Evolutionary conservation across 2,113 vertebrate species (phyloP).

Genomic region (Scolopax mira): DNA sequence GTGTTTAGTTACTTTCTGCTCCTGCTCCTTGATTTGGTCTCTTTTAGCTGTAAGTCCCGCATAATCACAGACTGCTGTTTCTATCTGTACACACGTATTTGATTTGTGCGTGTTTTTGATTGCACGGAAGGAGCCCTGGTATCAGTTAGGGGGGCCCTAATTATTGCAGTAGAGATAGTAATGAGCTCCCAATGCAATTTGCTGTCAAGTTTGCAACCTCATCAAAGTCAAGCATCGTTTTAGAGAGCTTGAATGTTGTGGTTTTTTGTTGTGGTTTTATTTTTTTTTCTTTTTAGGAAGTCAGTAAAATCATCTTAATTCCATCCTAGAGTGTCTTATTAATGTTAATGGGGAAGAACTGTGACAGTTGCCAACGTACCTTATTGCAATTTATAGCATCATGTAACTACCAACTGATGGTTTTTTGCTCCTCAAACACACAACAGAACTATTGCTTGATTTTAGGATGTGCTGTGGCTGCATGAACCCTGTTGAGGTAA

Average conservation of each 20-base stretch:
- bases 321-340: background rate
- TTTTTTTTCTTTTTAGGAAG: background rate
- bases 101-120: background rate
- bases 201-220: background rate
- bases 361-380: background rate
- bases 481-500: background rate
- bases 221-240: background rate
- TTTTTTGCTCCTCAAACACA: background rate
- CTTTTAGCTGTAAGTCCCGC: background rate
- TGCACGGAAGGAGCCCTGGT: background rate
- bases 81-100: fast-evolving
- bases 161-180: background rate
- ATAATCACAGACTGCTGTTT: background rate
- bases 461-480: background rate
- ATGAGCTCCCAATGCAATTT: background rate
- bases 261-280: background rate
- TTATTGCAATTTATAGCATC: background rate
- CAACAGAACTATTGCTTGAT: background rate
- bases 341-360: background rate
- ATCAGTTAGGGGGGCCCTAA: background rate
- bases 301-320: background rate
- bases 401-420: background rate
- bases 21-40: background rate
- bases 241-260: background rate
- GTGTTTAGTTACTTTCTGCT: background rate